A percentile compares a stretch with the other conserved stretches of the same genome.
Conservation (phyloP, 2,113 vertebrate genomes). For the Lota lota region DNA sequence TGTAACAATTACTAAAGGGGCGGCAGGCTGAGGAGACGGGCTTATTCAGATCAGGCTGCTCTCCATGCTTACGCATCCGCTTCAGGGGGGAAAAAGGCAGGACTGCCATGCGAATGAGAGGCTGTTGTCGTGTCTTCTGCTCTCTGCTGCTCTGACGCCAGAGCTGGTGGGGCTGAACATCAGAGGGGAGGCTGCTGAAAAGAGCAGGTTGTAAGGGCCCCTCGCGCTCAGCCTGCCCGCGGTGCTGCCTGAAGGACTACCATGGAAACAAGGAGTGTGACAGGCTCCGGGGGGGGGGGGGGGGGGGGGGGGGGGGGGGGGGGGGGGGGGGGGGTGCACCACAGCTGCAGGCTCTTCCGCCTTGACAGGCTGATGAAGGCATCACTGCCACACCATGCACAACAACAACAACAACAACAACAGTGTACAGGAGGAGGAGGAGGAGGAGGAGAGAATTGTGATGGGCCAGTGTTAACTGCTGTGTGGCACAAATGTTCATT, state of each 20-base stretch:
- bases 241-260: slow-evolving; percentile 83
- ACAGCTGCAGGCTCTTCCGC: slow-evolving; percentile 78
- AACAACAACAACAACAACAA: slow-evolving; percentile 59
- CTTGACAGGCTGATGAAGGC: slow-evolving; percentile 83
- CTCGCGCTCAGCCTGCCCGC: slow-evolving; percentile 76
- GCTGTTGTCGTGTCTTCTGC: slow-evolving; percentile 44
- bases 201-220: slow-evolving; percentile 80
- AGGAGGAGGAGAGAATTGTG: slow-evolving; percentile 47
- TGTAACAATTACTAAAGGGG: slow-evolving; percentile 62
- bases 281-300: slow-evolving; percentile 79
- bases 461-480: slow-evolving; percentile 75
- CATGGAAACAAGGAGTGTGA: slow-evolving; percentile 83
- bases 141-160: background rate
- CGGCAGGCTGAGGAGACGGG: slow-evolving; percentile 40
- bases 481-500: slow-evolving; percentile 74
- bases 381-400: slow-evolving; percentile 75
- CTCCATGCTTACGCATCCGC: slow-evolving; percentile 36
- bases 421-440: slow-evolving; percentile 4
- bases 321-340: slow-evolving; percentile 65
- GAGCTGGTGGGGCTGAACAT: slow-evolving; percentile 70
- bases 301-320: slow-evolving; percentile 65
- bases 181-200: slow-evolving; percentile 71
- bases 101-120: slow-evolving; percentile 1
- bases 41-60: slow-evolving; percentile 67
- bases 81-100: slow-evolving; percentile 48